Evolutionary conservation across 2,888 invertebrate genomes (phyloP).

Genomic region (Portevinia maculata): DNA sequence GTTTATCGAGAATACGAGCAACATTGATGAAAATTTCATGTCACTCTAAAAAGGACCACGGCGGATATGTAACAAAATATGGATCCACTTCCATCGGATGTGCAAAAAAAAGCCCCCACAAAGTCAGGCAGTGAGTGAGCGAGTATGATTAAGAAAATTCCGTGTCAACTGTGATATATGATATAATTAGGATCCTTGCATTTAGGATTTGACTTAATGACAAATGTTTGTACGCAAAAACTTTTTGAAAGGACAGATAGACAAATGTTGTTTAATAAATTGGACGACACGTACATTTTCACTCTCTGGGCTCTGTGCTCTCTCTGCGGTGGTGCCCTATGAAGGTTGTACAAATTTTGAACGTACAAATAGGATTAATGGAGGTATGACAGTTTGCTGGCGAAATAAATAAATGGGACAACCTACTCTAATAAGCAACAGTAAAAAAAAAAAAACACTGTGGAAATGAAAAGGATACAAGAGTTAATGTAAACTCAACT

Average conservation of each 20-base stretch:
- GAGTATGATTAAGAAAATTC: constrained; percentile 65
- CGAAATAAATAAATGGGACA: constrained; percentile 8
- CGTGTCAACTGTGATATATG: constrained; percentile 66
- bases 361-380: constrained; percentile 33
- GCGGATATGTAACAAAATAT: constrained; percentile 43
- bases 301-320: not conserved
- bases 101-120: constrained; percentile 1
- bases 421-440: no score
- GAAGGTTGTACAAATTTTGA: not conserved
- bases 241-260: constrained; percentile 9
- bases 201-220: constrained; percentile 65
- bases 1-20: constrained; percentile 1
- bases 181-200: constrained; percentile 58
- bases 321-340: no score
- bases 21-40: constrained; percentile 62
- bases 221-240: constrained; percentile 43
- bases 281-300: constrained; percentile 17
- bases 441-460: not conserved
- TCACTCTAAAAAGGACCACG: constrained; percentile 28
- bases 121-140: not conserved
- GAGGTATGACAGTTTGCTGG: constrained; percentile 32
- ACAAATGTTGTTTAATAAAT: constrained; percentile 50
- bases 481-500: constrained; percentile 6
- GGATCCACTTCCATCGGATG: constrained; percentile 19
- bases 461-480: not conserved